phyloP scores from a whole-genome alignment of 2,797 vertebrate genomes.

The Phoeniculus purpureus region DNA sequence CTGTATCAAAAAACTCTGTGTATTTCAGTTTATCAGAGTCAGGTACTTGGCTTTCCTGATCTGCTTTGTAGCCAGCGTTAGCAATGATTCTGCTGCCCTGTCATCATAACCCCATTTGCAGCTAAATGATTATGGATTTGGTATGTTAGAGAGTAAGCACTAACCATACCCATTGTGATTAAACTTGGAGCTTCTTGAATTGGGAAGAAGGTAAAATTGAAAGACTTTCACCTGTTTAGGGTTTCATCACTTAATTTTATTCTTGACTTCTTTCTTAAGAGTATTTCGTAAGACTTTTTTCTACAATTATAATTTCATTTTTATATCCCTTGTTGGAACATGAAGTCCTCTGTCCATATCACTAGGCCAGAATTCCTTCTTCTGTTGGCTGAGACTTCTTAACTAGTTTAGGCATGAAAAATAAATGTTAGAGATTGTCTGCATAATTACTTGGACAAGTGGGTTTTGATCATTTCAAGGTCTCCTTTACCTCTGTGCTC shows the following conservation, averaged over 20 bases:
- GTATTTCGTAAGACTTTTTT: neutral
- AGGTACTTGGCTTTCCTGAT: conserved; percentile 20
- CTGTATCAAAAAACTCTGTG: neutral
- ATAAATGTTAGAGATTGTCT: conserved; percentile 6
- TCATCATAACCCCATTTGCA: conserved; percentile 61
- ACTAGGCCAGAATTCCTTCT: conserved; percentile 7
- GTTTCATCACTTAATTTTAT: conserved; percentile 31
- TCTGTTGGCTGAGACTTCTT: neutral
- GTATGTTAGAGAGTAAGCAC: conserved; percentile 36
- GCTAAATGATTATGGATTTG: conserved; percentile 58
- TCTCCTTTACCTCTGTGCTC: conserved; percentile 27
- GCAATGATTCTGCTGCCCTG: conserved; percentile 28
- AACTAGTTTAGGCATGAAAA: conserved; percentile 32
- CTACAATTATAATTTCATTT: conserved; percentile 10
- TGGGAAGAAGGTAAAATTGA: conserved; percentile 24
- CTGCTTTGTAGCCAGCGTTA: conserved; percentile 22
- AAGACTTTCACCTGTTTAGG: conserved; percentile 15
- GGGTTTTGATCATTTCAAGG: conserved; percentile 18
- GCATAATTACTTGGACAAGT: conserved; percentile 44
- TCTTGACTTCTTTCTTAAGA: conserved; percentile 41
- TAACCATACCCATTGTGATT: conserved; percentile 18
- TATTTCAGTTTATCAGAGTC: conserved; percentile 21
- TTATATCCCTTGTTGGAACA: conserved; percentile 31
- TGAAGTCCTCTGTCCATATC: conserved; percentile 46
- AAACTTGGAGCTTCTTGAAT: conserved; percentile 30